Evolutionary conservation across 2,797 vertebrate genomes (phyloP).

Genomic region (Momotus momota): DNA sequence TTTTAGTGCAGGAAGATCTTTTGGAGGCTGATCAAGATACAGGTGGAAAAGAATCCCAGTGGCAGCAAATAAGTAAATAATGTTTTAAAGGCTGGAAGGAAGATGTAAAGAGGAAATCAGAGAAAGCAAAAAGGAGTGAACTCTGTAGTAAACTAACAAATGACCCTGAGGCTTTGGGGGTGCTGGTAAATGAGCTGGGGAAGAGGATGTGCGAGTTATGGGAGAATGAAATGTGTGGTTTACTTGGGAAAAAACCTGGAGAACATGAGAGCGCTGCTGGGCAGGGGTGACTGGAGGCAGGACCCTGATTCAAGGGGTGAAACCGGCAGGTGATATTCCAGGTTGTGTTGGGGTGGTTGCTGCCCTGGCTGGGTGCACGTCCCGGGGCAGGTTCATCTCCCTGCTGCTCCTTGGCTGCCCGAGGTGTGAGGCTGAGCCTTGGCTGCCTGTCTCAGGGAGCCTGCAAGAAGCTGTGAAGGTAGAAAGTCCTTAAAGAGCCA

Average conservation of each 20-base stretch:
- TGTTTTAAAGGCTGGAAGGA: neutral
- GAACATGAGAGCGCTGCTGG: neutral
- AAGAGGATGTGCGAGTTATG: fast-evolving
- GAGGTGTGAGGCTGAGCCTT: neutral
- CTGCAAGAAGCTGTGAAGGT: neutral
- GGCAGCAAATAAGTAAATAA: neutral
- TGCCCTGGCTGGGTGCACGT: fast-evolving
- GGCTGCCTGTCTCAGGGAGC: neutral
- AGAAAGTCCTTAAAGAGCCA: neutral
- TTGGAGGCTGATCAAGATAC: neutral
- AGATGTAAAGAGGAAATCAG: neutral
- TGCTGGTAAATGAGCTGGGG: neutral
- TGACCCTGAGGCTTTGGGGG: neutral
- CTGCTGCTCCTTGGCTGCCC: neutral
- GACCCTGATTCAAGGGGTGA: fast-evolving
- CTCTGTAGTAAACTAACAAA: neutral
- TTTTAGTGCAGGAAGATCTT: neutral
- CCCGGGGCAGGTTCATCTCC: fast-evolving
- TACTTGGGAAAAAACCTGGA: fast-evolving
- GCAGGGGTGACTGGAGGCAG: neutral
- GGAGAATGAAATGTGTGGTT: fast-evolving
- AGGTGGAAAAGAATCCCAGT: neutral
- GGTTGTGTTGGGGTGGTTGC: fast-evolving
- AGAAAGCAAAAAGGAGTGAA: neutral
- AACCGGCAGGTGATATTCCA: fast-evolving